Evolutionary conservation across 2,888 invertebrate species (phyloP).

Genomic region (Eupeodes luniger): DNA sequence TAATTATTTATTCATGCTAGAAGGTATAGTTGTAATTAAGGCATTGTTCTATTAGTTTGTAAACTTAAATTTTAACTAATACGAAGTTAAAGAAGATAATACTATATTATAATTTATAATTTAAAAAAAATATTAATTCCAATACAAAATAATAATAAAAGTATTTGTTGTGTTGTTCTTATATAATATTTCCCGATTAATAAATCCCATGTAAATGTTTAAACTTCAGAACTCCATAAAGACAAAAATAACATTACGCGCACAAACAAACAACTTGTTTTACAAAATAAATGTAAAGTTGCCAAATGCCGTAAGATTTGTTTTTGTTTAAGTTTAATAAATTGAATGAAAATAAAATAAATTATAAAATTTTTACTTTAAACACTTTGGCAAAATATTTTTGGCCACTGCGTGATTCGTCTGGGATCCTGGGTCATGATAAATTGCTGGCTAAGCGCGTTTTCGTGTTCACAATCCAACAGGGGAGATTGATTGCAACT

Average conservation of each 20-base stretch:
- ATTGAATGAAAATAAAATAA: slow-evolving; percentile 29
- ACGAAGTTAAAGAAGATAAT: no score
- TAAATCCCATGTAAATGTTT: background rate
- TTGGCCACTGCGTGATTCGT: slow-evolving; percentile 59
- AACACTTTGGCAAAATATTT: slow-evolving; percentile 58
- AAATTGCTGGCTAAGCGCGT: slow-evolving; percentile 84
- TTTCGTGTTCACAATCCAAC: slow-evolving; percentile 82
- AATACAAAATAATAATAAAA: no score
- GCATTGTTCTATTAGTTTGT: no score
- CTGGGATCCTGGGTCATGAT: slow-evolving; percentile 78
- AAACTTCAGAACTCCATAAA: background rate
- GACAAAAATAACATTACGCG: background rate
- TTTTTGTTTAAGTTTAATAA: background rate
- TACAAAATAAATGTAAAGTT: slow-evolving; percentile 5
- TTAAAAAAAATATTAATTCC: no score
- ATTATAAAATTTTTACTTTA: slow-evolving; percentile 31
- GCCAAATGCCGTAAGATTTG: slow-evolving; percentile 3
- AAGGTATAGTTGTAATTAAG: no score
- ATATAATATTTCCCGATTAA: background rate
- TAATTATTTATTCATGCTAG: no score
- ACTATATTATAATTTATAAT: no score
- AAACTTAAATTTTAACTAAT: no score
- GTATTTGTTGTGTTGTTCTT: no score
- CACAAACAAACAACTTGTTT: background rate
- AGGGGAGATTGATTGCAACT: slow-evolving; percentile 82